Base-by-base conservation (phyloP, 2,113 vertebrate species). In the Melanocharis versteri region DNA sequence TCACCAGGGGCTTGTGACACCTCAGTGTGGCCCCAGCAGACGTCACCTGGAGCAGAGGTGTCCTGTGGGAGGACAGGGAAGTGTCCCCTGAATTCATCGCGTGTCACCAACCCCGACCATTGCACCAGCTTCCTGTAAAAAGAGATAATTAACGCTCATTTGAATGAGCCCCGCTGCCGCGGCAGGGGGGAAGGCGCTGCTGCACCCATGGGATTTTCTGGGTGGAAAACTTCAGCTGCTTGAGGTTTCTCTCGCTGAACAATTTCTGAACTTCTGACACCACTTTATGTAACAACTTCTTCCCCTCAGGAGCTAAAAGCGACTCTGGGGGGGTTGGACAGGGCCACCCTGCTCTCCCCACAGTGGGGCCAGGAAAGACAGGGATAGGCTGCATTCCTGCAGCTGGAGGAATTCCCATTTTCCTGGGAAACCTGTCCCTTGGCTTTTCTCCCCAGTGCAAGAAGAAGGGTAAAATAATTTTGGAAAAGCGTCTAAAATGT, bases 81-180 rank as follows among this genome's bases (percentile, higher is more conserved):
- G 9, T 30, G 28, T 11, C 42, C 31, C 51, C 47, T 22, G 11
- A 75, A 8, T 7, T 48, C 1, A 2, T 7, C 77, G 79, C 4
- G 0, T 14, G 40, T 31, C 60, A 66, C 62, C 62, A 40, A 0
- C 60, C 3, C 6, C 1, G 1, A 5, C 13, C 24, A 3, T 37
- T 2, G 5, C 78, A 33, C 13, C 1, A 5, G 0, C 42, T 93
- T 90, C 70, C 87, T 93, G 78, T 47, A 2, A 22, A 35, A 28
- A 40, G 45, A 50, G 75, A 20, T 35, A 2, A 70, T 90, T 77
- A 15, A 37, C 15, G 0, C 45, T 56, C 4, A 39, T 31, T 15
- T 23, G 66, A 87, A 60, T 47, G 33, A 85, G 13, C 51, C 83
- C 6, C 27, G 1, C 3, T 1, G 39, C 93, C 3, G 8, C 11